phyloP scores from a whole-genome alignment of 2,113 vertebrate genomes.

The Macquaria ambigua region DNA sequence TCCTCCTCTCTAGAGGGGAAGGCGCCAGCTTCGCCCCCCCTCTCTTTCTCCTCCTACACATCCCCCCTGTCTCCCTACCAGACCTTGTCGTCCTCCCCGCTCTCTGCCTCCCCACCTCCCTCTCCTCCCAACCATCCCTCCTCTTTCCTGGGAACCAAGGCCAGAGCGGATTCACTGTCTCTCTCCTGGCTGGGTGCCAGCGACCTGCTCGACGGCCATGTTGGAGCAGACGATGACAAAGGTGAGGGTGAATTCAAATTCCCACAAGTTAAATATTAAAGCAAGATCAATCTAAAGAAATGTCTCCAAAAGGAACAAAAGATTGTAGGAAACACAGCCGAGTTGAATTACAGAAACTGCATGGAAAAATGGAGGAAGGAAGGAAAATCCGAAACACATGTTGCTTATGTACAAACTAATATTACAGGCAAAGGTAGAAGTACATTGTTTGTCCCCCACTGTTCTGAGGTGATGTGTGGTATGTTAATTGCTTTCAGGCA shows the following conservation, averaged over 20 bases:
- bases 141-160: slow-evolving; percentile 69
- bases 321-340: background rate
- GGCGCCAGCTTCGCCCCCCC: slow-evolving; percentile 76
- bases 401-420: background rate
- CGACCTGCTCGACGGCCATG: slow-evolving; percentile 80
- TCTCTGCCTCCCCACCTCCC: slow-evolving; percentile 54
- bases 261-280: too few species aligned
- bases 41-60: slow-evolving; percentile 73
- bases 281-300: too few species aligned
- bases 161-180: slow-evolving; percentile 59
- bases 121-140: slow-evolving; percentile 48
- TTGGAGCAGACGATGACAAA: slow-evolving; percentile 82
- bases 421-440: background rate
- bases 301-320: background rate
- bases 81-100: slow-evolving; percentile 61
- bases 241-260: slow-evolving; percentile 74
- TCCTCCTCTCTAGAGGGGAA: slow-evolving; percentile 88
- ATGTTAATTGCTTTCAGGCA: background rate
- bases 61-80: slow-evolving; percentile 67
- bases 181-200: slow-evolving; percentile 88
- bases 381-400: too few species aligned
- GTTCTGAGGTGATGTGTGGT: background rate
- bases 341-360: too few species aligned
- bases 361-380: too few species aligned
- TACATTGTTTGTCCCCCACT: background rate